These are phyloP conservation scores for Urocyon cinereoargenteus DNA, from an alignment of 2,797 vertebrate species.

Conservation along the genomic window DNA sequence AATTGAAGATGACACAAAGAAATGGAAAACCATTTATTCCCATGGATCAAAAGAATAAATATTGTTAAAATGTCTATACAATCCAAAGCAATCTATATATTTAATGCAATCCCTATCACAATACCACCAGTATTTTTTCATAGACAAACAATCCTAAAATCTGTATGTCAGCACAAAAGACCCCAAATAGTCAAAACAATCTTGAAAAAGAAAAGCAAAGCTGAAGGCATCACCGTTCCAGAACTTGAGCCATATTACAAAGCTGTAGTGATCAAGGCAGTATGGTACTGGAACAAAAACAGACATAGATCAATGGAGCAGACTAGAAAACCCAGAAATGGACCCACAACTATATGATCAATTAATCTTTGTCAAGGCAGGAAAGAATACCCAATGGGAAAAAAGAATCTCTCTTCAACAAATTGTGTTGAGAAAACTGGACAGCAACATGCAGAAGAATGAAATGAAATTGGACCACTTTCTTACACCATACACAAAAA, in stretches of 20 bases:
- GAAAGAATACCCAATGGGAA: neutral
- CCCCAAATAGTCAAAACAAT: neutral
- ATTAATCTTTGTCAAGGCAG: neutral
- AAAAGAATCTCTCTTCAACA: neutral
- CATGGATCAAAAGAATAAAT: neutral
- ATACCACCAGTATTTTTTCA: too few relatives aligned
- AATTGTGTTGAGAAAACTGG: neutral
- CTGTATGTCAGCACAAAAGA: neutral
- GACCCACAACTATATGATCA: neutral
- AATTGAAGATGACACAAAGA: neutral
- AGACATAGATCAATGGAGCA: neutral
- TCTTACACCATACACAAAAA: too few relatives aligned
- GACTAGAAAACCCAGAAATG: neutral
- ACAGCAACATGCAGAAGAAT: neutral
- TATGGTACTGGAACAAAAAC: neutral
- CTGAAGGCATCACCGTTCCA: neutral
- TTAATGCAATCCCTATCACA: neutral
- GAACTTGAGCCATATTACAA: neutral
- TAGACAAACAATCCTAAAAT: too few relatives aligned
- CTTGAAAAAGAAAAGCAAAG: neutral
- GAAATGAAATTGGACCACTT: neutral
- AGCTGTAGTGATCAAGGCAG: neutral
- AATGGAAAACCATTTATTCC: neutral
- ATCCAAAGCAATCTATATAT: neutral
- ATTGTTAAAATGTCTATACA: neutral